Base-by-base conservation (phyloP, 2,113 vertebrate species). In the Okapia johnstoni region DNA sequence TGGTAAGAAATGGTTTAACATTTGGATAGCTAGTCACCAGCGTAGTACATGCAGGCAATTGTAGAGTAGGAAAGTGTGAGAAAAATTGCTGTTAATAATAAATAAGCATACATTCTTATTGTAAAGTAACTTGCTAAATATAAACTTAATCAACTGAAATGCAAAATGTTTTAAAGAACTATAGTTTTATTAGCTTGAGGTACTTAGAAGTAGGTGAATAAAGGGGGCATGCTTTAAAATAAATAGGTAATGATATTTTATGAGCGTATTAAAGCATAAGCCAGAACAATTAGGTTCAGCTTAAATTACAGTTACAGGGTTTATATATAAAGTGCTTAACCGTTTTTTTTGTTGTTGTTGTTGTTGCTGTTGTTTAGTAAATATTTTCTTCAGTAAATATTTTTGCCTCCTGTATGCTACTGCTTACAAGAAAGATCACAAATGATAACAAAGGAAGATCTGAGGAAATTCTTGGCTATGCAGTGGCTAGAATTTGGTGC, bases 191-290 rank as follows among this genome's bases (percentile, higher is more conserved):
- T 95, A 92, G 52, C 76, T 97, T 89, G 83, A 85, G 55, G n/a
- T 76, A 95, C 86, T 93, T 87, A 94, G 58, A 96, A 77, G 84
- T 96, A 90, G 87, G 46, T 84, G 92, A 93, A 85, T 96, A 92
- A 93, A 87, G 33, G 60, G 55, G n/a, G 90, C n/a, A 54, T 84
- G 30, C 46, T 93, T 97, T 94, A 85, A 83, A 95, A 85, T 80
- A 95, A 85, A 58, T 55, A 88, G 86, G 17, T 86, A 93, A 55
- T 96, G 30, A 73, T 89, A 12, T 96, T 96, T 96, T 90, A 86
- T 92, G 52, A 93, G 46, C 19, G 33, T 93, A 36, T 87, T 16
- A 93, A 96, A 94, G 33, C 57, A 86, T 77, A 50, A 93, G 7
- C 43, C 33, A n/a, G 89, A 96, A 40, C 61, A 87, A 52, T 97